Percentiles rank a stretch among this genome's conserved stretches.
Conservation (phyloP, 2,797 vertebrate genomes). For the Sparus aurata region DNA sequence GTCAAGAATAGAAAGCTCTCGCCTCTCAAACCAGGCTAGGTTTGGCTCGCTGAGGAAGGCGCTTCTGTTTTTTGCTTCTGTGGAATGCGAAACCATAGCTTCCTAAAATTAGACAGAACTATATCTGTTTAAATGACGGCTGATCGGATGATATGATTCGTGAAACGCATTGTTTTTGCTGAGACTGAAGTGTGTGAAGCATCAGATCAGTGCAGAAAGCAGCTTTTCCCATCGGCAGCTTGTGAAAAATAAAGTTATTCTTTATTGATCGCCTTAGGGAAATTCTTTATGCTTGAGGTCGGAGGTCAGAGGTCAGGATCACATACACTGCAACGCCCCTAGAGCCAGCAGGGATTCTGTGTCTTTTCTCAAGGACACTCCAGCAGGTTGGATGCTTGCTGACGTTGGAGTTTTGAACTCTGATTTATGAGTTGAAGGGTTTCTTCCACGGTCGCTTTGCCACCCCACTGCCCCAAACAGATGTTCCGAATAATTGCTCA, state of each 20-base stretch:
- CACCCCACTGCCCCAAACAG: constrained; percentile 53
- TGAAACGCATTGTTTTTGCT: constrained; percentile 14
- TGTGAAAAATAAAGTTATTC: constrained; percentile 15
- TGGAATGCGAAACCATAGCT: constrained; percentile 71
- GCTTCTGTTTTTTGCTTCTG: constrained; percentile 66
- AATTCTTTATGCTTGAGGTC: constrained; percentile 64
- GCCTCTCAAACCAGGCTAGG: constrained; percentile 59
- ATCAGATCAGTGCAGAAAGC: constrained; percentile 18
- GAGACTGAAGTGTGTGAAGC: constrained; percentile 6
- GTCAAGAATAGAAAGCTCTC: constrained; percentile 66
- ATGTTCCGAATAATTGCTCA: constrained; percentile 54
- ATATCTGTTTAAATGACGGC: constrained; percentile 42
- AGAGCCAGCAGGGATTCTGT: constrained; percentile 38
- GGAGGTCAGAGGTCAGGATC: constrained; percentile 63
- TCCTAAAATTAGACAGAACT: constrained; percentile 61
- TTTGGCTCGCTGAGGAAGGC: constrained; percentile 72
- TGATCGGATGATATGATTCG: constrained; percentile 47
- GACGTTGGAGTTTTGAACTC: constrained; percentile 20
- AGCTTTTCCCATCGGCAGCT: constrained; percentile 6
- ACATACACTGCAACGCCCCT: constrained; percentile 19
- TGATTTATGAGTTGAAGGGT: constrained; percentile 60
- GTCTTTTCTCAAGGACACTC: constrained; percentile 42
- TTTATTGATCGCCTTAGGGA: constrained; percentile 64
- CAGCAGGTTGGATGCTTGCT: constrained; percentile 23
- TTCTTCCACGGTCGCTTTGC: constrained; percentile 35